Conservation (phyloP, 2,888 invertebrate species). For the Ormyrus nitidulus region DNA sequence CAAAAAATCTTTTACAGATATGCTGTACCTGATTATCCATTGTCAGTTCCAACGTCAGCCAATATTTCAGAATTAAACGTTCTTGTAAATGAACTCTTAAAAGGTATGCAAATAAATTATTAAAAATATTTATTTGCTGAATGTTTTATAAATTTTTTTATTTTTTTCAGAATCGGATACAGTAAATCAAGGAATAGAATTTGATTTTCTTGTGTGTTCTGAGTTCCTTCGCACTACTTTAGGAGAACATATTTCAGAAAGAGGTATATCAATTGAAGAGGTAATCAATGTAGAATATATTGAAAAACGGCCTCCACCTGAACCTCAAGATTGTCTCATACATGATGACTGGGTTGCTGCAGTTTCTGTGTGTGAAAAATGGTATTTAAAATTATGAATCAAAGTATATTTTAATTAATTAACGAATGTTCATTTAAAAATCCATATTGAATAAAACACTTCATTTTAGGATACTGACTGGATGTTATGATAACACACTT, state of each 20-base stretch:
- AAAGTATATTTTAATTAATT: neutral
- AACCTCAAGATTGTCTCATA: conserved; percentile 92
- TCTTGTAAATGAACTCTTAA: conserved; percentile 87
- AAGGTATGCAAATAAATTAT: conserved; percentile 74
- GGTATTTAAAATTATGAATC: conserved; percentile 74
- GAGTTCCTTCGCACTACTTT: conserved; percentile 86
- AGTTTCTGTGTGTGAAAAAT: conserved; percentile 83
- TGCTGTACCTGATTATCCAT: conserved; percentile 90
- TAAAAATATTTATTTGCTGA: conserved; percentile 21
- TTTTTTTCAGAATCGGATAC: conserved; percentile 66
- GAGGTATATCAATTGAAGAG: conserved; percentile 87
- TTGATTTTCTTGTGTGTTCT: conserved; percentile 92
- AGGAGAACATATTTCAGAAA: conserved; percentile 85
- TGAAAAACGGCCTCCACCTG: conserved; percentile 92
- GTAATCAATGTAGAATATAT: conserved; percentile 94
- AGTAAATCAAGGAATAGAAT: conserved; percentile 78
- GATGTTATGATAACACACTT: conserved; percentile 94
- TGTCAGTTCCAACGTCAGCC: conserved; percentile 87
- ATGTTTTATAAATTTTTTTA: conserved; percentile 7
- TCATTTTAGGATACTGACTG: conserved; percentile 86
- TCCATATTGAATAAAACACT: neutral
- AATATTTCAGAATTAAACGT: conserved; percentile 84
- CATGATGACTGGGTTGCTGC: conserved; percentile 99
- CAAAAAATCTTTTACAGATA: conserved; percentile 78
- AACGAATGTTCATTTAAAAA: neutral